Evolutionary conservation across 2,113 vertebrate species (phyloP).

Genomic region (Brachionichthys hirsutus): DNA sequence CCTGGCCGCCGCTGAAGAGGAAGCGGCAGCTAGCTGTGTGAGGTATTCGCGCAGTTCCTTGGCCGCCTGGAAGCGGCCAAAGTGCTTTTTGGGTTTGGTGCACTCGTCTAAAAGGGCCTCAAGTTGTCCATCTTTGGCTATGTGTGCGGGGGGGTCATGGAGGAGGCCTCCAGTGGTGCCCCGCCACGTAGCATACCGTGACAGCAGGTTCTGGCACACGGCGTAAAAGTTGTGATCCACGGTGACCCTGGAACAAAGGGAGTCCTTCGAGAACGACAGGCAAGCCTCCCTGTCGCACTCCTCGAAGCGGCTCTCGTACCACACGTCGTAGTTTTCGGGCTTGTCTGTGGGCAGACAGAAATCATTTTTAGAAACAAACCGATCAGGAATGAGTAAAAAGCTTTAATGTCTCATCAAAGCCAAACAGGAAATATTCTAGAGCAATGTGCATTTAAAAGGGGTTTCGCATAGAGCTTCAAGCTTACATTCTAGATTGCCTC

Average conservation of each 20-base stretch:
- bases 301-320: conserved; percentile 98
- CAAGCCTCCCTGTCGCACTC: conserved; percentile 98
- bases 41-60: conserved; percentile 94
- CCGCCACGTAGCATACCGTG: conserved; percentile 91
- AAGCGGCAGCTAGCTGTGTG: conserved; percentile 83
- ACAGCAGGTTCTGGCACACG: conserved; percentile 96
- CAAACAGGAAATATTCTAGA: too few species aligned
- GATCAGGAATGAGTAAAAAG: too few species aligned
- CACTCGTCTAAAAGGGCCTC: conserved; percentile 93
- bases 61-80: conserved; percentile 91
- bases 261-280: conserved; percentile 97
- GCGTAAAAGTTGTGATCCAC: conserved; percentile 99
- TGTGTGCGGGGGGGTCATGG: conserved; percentile 89
- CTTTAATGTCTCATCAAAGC: too few species aligned
- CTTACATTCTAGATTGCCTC: not conserved
- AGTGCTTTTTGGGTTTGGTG: conserved; percentile 91
- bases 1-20: conserved; percentile 79
- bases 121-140: conserved; percentile 91
- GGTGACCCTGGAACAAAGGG: conserved; percentile 91
- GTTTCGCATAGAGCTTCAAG: not conserved
- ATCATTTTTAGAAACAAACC: conserved; percentile 11
- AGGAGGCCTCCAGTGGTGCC: conserved; percentile 95
- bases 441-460: not conserved
- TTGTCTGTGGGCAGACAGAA: conserved; percentile 82
- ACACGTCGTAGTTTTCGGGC: conserved; percentile 94